These are phyloP conservation scores for Nebria ingens DNA, from an alignment of 1,140 invertebrate species.

Conservation along the genomic window DNA sequence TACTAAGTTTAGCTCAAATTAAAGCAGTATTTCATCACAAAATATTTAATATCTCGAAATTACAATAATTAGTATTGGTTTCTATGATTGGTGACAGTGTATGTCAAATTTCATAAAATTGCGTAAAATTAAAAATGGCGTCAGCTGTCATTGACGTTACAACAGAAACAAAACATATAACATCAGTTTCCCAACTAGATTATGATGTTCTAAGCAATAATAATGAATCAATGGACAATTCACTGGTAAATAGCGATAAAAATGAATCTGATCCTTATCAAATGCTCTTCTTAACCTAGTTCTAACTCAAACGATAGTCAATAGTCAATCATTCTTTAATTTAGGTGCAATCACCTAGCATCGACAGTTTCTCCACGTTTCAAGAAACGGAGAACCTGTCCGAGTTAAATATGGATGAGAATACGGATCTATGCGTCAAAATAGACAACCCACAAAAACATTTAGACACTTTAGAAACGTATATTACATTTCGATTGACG, in stretches of 20 bases:
- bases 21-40: too few species aligned
- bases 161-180: slow-evolving; percentile 6
- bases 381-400: slow-evolving; percentile 44
- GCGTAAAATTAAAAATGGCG: slow-evolving; percentile 4
- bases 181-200: background rate
- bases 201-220: slow-evolving; percentile 1
- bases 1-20: too few species aligned
- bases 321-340: background rate
- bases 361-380: slow-evolving; percentile 51
- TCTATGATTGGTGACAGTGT: background rate
- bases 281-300: too few species aligned
- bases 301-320: background rate
- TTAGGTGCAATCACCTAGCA: slow-evolving; percentile 45
- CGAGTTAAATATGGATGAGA: slow-evolving; percentile 42
- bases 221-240: slow-evolving; percentile 10
- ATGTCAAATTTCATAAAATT: too few species aligned
- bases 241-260: slow-evolving; percentile 9
- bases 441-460: slow-evolving; percentile 73
- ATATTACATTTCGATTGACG: slow-evolving; percentile 59
- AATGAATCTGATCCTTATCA: too few species aligned
- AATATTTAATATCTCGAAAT: too few species aligned
- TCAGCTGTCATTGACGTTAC: slow-evolving; percentile 12
- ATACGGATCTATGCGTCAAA: slow-evolving; percentile 52
- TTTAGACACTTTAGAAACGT: slow-evolving; percentile 62
- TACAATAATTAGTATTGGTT: too few species aligned